Evolutionary conservation across 2,797 vertebrate genomes (phyloP).

Genomic region (Dendrocincla fuliginosa): DNA sequence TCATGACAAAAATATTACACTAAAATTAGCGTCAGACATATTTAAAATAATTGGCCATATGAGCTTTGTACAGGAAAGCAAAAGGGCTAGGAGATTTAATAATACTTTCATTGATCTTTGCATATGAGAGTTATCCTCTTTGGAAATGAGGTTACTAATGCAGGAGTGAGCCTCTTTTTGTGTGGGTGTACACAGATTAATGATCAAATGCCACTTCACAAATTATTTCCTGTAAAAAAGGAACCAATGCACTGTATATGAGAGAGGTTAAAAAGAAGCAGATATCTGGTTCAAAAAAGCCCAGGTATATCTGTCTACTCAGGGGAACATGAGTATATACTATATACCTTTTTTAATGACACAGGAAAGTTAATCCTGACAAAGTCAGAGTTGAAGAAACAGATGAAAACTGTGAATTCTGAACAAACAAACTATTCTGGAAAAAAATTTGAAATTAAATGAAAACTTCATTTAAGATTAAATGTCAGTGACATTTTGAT

Average conservation of each 20-base stretch:
- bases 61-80: conserved; percentile 31
- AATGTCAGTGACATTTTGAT: neutral
- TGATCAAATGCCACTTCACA: conserved; percentile 10
- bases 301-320: neutral
- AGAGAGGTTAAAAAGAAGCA: neutral
- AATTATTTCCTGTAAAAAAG: conserved; percentile 20
- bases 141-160: conserved; percentile 54
- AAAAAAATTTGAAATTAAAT: neutral
- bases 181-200: conserved; percentile 36
- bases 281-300: neutral
- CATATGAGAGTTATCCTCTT: conserved; percentile 53
- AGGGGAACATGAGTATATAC: neutral
- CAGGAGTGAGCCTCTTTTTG: conserved; percentile 32
- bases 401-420: neutral
- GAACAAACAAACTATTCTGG: neutral
- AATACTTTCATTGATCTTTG: conserved; percentile 57
- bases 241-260: neutral
- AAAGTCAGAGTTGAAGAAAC: neutral
- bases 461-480: neutral
- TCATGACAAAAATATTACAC: conserved; percentile 47
- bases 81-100: conserved; percentile 50
- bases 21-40: conserved; percentile 51
- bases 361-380: neutral
- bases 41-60: conserved; percentile 66
- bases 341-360: neutral